Base-by-base conservation (phyloP, 2,888 invertebrate species). In the Orchesellides sinensis region DNA sequence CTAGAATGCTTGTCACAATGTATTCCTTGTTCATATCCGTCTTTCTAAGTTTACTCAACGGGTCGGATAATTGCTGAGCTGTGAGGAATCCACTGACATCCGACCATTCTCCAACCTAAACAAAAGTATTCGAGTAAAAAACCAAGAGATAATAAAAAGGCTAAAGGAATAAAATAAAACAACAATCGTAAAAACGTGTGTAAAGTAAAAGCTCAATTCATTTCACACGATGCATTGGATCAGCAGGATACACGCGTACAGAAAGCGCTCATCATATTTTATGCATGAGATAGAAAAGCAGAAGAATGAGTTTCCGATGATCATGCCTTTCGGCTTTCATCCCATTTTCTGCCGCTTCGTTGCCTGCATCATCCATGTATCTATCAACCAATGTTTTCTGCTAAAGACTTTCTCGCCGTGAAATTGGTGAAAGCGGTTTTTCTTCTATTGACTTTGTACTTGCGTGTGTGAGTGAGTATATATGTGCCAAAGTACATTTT, bases 1-100 rank as follows among this genome's bases (percentile, higher is more conserved):
- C 96, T 89, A 96, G 91, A 83, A 96, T 93, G 1, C 96, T 95
- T 14, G 96, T 95, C n/a, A 97, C 94, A 83, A 96, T 93, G 89
- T 96, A 97, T 0, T 96, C 96, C 89, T 93, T 94, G 89, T 96
- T 96, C 85, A 93, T 93, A 87, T 95, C 95, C 87, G 95, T 70
- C 69, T 74, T 79, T 49, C 59, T 74, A 59, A 61, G 75, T 61
- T 81, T 75, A 70, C 45, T 69, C 65, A 78, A 73, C 65, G 79
- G 74, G 56, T 79, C 61, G 47, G 79, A 74, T 68, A 69, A 65
- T 69, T 84, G 78, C 52, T 82, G 82, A 75, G 75, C 84, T 49
- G 79, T 83, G 54, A 82, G 66, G 79, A 86, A 86, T 73, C 86
- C 84, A 75, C 54, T 77, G 49, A 86, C 69, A 75, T 86, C 86